A percentile compares a stretch with the other conserved stretches of the same genome.
These are phyloP conservation scores for Adineta ricciae DNA, from an alignment of 2,888 invertebrate species.

Conservation along the genomic window DNA sequence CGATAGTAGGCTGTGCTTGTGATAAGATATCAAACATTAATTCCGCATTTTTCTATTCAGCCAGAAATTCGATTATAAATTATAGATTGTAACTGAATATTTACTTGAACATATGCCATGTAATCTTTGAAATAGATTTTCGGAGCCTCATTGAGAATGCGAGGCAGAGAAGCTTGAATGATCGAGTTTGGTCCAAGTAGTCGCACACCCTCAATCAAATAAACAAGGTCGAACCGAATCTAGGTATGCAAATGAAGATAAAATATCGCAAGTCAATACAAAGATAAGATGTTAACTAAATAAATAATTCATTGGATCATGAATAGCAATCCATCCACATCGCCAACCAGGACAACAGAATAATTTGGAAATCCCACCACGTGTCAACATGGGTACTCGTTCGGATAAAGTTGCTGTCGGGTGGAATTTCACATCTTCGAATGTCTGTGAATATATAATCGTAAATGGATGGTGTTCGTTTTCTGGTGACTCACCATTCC, in stretches of 20 bases:
- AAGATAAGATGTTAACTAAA: too few species aligned
- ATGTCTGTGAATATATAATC: constrained; percentile 44
- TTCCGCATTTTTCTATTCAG: constrained; percentile 64
- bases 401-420: constrained; percentile 73
- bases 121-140: constrained; percentile 70
- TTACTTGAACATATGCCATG: constrained; percentile 57
- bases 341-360: constrained; percentile 95
- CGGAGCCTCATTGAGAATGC: constrained; percentile 74
- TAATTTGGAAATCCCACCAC: constrained; percentile 83
- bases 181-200: constrained; percentile 83
- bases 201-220: constrained; percentile 63
- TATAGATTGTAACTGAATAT: too few species aligned
- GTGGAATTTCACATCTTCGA: constrained; percentile 67
- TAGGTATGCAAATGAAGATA: too few species aligned
- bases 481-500: constrained; percentile 59
- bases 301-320: constrained; percentile 66
- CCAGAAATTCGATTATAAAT: too few species aligned
- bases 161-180: constrained; percentile 77
- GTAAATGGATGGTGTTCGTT: neutral
- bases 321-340: constrained; percentile 86
- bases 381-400: constrained; percentile 80
- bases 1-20: constrained; percentile 67
- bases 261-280: too few species aligned
- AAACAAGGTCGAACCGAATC: constrained; percentile 55
- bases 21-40: constrained; percentile 54